Percentiles rank a stretch among this genome's conserved stretches.
phyloP scores from a whole-genome alignment of 1,140 invertebrate species.

The Polypedilum pembai region DNA sequence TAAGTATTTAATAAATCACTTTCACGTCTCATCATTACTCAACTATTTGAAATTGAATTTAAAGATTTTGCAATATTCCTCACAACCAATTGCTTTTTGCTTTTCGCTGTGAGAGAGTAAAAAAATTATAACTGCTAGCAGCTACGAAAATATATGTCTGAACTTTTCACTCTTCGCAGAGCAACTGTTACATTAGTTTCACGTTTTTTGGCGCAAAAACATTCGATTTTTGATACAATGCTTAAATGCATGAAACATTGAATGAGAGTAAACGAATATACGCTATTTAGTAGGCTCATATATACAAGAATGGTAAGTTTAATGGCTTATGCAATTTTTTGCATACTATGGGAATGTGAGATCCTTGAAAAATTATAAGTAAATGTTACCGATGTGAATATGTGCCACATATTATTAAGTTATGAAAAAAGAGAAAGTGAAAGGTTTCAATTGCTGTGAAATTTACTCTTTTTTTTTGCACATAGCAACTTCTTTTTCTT shows the following conservation, averaged over 20 bases:
- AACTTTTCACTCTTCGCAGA: conserved; percentile 12
- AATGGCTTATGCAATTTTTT: neutral
- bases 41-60: neutral
- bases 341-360: neutral
- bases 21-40: neutral
- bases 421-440: neutral
- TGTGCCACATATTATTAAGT: neutral
- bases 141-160: conserved; percentile 17
- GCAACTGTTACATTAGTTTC: conserved; percentile 12
- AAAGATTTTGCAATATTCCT: neutral
- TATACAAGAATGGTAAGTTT: neutral
- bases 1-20: neutral
- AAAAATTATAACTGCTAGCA: neutral
- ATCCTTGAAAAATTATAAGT: too few species aligned
- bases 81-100: neutral
- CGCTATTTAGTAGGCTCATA: neutral
- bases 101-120: neutral
- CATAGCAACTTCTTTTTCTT: too few species aligned
- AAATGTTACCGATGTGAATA: too few species aligned
- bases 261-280: too few species aligned
- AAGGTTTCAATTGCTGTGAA: neutral
- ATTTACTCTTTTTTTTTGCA: too few species aligned
- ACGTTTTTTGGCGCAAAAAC: conserved; percentile 15
- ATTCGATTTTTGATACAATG: neutral
- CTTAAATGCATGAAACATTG: neutral